A percentile compares a stretch with the other conserved stretches of the same genome.
phyloP scores from a whole-genome alignment of 2,888 invertebrate species.

The Apamea sordens region DNA sequence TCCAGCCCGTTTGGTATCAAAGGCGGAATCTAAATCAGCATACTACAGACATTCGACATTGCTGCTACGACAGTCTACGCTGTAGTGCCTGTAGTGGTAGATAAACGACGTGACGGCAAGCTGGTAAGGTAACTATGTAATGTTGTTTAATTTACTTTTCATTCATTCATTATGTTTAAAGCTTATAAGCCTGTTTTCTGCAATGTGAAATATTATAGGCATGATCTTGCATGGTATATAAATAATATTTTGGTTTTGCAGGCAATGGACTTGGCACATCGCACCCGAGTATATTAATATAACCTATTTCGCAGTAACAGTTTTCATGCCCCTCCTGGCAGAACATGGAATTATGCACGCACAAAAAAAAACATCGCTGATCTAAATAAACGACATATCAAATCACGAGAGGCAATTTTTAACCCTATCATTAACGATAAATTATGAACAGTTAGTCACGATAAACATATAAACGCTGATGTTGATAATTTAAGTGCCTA shows the following conservation, averaged over 20 bases:
- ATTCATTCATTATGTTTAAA: constrained; percentile 19
- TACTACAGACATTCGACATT: constrained; percentile 45
- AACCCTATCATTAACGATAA: constrained; percentile 59
- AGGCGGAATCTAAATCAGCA: constrained; percentile 60
- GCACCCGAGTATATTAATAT: not conserved
- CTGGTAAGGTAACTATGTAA: constrained; percentile 21
- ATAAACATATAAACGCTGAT: constrained; percentile 63
- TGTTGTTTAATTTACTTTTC: constrained; percentile 18
- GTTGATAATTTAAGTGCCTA: constrained; percentile 57
- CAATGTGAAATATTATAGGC: not conserved
- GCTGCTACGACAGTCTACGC: constrained; percentile 31
- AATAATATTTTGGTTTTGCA: not conserved
- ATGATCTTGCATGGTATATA: not conserved
- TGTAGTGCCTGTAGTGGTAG: constrained; percentile 30
- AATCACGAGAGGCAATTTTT: constrained; percentile 33
- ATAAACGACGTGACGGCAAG: constrained; percentile 49
- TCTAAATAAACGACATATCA: constrained; percentile 47
- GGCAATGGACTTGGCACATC: not conserved
- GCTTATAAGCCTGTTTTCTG: constrained; percentile 8
- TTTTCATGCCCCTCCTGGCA: not conserved
- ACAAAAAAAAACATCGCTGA: constrained; percentile 41
- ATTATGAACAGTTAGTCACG: constrained; percentile 66
- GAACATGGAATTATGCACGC: constrained; percentile 9
- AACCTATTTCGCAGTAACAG: not conserved
- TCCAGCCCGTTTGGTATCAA: constrained; percentile 53